Evolutionary conservation across 1,140 invertebrate genomes (phyloP), one percentile per base, ranked within the genome.

Genomic region (Camponotus floridanus): DNA sequence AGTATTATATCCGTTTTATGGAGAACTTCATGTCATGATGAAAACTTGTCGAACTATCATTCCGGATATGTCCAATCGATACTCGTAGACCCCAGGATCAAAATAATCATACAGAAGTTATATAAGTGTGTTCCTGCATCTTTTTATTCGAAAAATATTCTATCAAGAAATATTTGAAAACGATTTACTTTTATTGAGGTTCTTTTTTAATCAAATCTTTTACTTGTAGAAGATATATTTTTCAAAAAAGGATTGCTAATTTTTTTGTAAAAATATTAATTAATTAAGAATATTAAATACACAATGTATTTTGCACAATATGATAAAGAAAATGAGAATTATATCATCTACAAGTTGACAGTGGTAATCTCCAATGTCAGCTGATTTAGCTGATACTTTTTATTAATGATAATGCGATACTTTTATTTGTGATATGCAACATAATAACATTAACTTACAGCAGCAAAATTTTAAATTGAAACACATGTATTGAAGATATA

Each of bases 1-100:
- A 39, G 62, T 57, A 79, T 65, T 78, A 83, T 62, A 74, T 88
- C 76, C 83, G 65, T 71, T 88, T 89, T 59, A 59, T 86, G 61
- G 57, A 51, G 87, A 88, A 89, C 62, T 59, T 73, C 26, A 36
- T 55, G 15, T 11, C 51, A 45, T 80, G 33, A 88, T 88, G 71
- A 71, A 88, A 61, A 55, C 59, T 39, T 42, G 31, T 78, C 39
- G 42, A 67, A 48, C 3, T 7, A 21, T 36, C n/a, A 21, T n/a
- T 26, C 65, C 26, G 79, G 55, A 81, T 73, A 81, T 36, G 9
- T 4, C 13, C 51, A 83, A 83, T 83, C 79, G 68, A 83, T 81
- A 73, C 39, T 59, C 79, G 68, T 62, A 62, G 21, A 61, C 7
- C 6, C 39, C 13, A 42, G 39, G 36, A 80, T 64, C 64, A 18